Evolutionary conservation across 1,140 invertebrate species (phyloP).

Genomic region (Gonatopus flavifemur): DNA sequence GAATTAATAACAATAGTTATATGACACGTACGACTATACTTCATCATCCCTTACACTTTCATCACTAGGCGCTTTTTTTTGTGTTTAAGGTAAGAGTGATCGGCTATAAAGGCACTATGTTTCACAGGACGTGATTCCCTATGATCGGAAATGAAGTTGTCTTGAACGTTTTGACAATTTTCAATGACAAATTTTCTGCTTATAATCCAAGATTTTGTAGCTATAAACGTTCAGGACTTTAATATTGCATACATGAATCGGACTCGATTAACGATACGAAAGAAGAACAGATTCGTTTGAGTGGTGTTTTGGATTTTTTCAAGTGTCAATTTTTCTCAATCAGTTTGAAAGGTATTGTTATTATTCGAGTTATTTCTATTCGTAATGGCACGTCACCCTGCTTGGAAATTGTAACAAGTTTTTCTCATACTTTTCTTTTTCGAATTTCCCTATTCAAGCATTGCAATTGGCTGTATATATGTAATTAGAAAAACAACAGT

Average conservation of each 20-base stretch:
- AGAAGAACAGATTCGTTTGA: conserved; percentile 10
- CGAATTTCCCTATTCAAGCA: conserved; percentile 3
- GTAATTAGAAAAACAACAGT: conserved; percentile 4
- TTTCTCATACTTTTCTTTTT: conserved; percentile 8
- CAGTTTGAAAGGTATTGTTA: conserved; percentile 15
- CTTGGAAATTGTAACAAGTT: conserved; percentile 10
- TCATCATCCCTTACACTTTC: conserved; percentile 1
- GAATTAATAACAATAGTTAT: not conserved
- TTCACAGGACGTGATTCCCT: conserved; percentile 29
- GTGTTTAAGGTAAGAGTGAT: conserved; percentile 27
- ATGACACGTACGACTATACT: conserved; percentile 12
- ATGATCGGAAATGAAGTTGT: conserved; percentile 13
- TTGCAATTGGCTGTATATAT: not conserved
- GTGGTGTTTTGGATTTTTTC: conserved; percentile 11
- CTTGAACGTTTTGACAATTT: conserved; percentile 6
- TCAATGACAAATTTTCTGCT: conserved; percentile 18
- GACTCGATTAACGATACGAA: not conserved
- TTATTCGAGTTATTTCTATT: conserved; percentile 22
- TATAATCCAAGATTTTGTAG: too few species aligned
- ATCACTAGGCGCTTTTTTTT: not conserved
- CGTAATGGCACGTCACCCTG: conserved; percentile 22
- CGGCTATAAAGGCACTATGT: conserved; percentile 39
- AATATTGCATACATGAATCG: conserved; percentile 16
- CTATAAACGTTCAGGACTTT: conserved; percentile 14
- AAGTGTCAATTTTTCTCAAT: conserved; percentile 15